A percentile compares a stretch with the other conserved stretches of the same genome.
phyloP scores from a whole-genome alignment of 2,113 vertebrate genomes.

The Sakesphorus luctuosus region DNA sequence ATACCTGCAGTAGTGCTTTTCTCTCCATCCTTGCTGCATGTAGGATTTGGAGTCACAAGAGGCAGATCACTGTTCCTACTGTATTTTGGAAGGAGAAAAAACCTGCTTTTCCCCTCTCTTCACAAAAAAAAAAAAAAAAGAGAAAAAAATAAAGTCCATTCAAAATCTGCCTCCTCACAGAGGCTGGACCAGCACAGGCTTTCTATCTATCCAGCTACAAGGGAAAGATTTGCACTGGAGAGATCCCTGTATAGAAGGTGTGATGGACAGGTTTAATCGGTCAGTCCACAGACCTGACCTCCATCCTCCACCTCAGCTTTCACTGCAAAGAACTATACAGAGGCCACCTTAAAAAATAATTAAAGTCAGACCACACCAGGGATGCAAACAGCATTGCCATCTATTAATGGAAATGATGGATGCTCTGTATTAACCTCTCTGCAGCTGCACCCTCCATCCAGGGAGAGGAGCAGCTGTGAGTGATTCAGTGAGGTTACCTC shows the following conservation, averaged over 20 bases:
- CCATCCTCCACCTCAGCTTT: neutral
- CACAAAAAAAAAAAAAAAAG: neutral
- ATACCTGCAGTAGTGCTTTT: neutral
- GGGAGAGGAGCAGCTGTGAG: neutral
- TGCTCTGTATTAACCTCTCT: conserved; percentile 63
- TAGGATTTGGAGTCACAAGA: neutral
- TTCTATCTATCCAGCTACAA: neutral
- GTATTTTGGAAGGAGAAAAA: neutral
- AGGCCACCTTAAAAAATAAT: conserved; percentile 62
- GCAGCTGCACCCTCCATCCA: neutral
- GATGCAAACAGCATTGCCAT: conserved; percentile 29
- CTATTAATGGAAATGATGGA: conserved; percentile 65
- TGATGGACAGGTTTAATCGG: conserved; percentile 41
- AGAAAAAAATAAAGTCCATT: neutral
- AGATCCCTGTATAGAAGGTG: neutral
- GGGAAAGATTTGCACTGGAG: neutral
- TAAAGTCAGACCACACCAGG: conserved; percentile 54
- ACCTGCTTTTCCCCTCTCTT: neutral
- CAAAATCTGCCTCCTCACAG: neutral
- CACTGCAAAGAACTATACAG: conserved; percentile 18
- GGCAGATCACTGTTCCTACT: neutral
- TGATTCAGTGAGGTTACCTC: conserved; percentile 43
- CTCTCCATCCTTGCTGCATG: neutral
- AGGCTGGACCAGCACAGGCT: neutral
- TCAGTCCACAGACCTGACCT: neutral